Conservation (phyloP, 1,140 invertebrate genomes). For the Rhopalosiphum maidis region DNA sequence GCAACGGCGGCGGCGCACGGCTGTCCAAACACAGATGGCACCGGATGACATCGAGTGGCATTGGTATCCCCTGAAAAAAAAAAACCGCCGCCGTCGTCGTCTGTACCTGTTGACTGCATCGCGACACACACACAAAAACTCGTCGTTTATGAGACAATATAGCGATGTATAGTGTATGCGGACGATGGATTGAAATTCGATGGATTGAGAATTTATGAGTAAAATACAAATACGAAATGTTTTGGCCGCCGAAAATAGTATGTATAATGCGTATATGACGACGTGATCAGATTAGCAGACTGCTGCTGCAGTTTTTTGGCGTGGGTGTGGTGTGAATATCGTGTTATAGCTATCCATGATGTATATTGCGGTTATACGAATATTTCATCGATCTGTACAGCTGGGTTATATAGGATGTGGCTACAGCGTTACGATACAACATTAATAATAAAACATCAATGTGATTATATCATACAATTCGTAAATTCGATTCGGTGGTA, state of each 20-base stretch:
- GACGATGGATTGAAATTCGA: background rate
- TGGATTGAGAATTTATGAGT: background rate
- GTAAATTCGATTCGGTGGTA: background rate
- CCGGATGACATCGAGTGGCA: background rate
- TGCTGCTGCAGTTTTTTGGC: background rate
- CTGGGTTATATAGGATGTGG: background rate
- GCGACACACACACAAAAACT: background rate
- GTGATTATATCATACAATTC: background rate
- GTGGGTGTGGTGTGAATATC: background rate
- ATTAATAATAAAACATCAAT: background rate
- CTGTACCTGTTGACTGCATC: slow-evolving; percentile 7
- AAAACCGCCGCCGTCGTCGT: background rate
- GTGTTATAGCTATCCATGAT: background rate
- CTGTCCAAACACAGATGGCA: slow-evolving; percentile 45
- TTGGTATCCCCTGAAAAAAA: background rate
- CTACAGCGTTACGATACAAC: background rate
- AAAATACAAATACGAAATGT: no score
- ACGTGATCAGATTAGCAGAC: background rate
- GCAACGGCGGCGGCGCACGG: background rate
- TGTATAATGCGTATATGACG: background rate
- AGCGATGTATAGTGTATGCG: background rate
- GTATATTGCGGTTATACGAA: background rate
- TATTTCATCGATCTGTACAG: background rate
- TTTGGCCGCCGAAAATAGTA: no score
- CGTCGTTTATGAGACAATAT: background rate